Evolutionary conservation across 2,113 vertebrate species (phyloP), one percentile per base, ranked within the genome.

Genomic region (Labrus mixtus): DNA sequence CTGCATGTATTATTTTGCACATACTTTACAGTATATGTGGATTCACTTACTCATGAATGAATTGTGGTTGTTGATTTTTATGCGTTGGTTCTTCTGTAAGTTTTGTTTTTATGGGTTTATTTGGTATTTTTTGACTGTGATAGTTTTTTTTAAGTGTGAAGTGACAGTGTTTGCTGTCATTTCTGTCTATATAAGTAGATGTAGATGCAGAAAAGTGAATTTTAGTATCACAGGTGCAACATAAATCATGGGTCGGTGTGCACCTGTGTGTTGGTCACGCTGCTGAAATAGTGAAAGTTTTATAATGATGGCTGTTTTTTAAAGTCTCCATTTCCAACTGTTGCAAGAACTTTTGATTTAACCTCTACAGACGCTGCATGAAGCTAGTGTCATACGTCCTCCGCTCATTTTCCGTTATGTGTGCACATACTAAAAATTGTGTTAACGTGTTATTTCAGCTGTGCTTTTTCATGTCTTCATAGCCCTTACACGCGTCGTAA

Each of bases 391-490:
- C 16, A 20, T 19, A 2, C 23, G 15, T 56, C 22, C 17, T 54
- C 20, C 20, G n/a, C 12, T 10, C 7, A 48, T 45, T 72, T 12
- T 20, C 2, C 9, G 0, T 19, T 15, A 41, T 36, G 10, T 55
- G 37, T 64, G 3, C n/a, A 46, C 33, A 23, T 39, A 59, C 5
- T n/a, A 29, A 9, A 0, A 61, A 61, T 3, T 16, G 2, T 0
- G 0, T 29, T n/a, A 3, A 54, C 7, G 25, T 66, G 6, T 51
- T 69, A 39, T 60, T 73, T 63, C 60, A 78, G 63, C 66, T 41
- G 41, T 66, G 62, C 19, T 46, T 48, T 51, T 72, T 53, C 46
- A n/a, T 29, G 29, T 10, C 57, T 20, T 15, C 43, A 59, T 64
- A 50, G 9, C 19, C 68, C 41, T 76, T 16, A 43, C 2, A 4